Percentiles rank a stretch among this genome's conserved stretches.
phyloP scores from a whole-genome alignment of 2,113 vertebrate species.

The Syrmaticus mikado region DNA sequence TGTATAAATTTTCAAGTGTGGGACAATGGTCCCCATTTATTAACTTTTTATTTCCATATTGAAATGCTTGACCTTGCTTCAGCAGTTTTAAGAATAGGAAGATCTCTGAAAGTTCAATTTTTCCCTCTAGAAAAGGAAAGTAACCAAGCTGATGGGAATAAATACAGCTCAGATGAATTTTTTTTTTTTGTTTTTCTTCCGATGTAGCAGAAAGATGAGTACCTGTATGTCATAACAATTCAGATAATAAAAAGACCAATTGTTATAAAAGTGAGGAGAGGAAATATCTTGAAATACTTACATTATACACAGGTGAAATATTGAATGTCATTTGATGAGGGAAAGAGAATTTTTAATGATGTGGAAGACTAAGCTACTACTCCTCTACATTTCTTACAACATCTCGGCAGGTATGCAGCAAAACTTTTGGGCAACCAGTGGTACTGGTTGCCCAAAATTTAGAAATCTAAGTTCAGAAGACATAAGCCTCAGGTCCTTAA shows the following conservation, averaged over 20 bases:
- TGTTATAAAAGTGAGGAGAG: not conserved
- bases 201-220: not conserved
- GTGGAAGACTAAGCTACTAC: not conserved
- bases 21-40: slow-evolving; percentile 50
- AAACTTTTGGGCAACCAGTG: not conserved
- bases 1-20: slow-evolving; percentile 52
- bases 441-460: not conserved
- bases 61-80: slow-evolving; percentile 70
- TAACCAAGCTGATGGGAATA: not conserved
- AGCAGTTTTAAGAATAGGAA: slow-evolving; percentile 66
- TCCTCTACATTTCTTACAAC: not conserved
- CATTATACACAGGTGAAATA: not conserved
- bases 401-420: not conserved
- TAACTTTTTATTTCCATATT: slow-evolving; percentile 62
- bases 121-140: slow-evolving; percentile 12
- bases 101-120: slow-evolving; percentile 35
- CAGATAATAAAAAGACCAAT: slow-evolving; percentile 5
- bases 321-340: not conserved
- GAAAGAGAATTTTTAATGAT: not conserved
- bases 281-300: not conserved
- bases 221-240: not conserved
- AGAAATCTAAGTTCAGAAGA: not conserved
- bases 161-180: not conserved
- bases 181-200: slow-evolving; percentile 11
- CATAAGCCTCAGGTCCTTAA: not conserved